phyloP scores from a whole-genome alignment of 1,140 invertebrate species.

The Pseudachorutes palmiensis region DNA sequence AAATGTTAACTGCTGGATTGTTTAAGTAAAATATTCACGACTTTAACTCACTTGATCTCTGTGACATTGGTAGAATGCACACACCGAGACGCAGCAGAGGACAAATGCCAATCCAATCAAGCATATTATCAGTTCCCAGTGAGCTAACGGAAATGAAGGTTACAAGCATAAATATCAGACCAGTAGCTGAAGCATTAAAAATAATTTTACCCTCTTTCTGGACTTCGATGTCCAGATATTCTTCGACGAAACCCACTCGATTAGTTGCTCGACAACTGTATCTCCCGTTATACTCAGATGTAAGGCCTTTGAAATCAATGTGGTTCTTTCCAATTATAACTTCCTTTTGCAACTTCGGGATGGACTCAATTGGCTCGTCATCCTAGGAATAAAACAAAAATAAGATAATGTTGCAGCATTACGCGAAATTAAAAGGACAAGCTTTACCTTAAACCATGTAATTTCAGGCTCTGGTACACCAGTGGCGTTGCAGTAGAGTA shows the following conservation, averaged over 20 bases:
- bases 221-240: conserved; percentile 43
- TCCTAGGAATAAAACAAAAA: conserved; percentile 20
- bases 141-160: conserved; percentile 27
- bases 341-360: conserved; percentile 11
- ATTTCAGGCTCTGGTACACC: conserved; percentile 41
- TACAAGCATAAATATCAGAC: conserved; percentile 15
- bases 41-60: conserved; percentile 3
- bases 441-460: conserved; percentile 41
- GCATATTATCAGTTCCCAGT: conserved; percentile 33
- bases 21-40: neutral
- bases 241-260: conserved; percentile 39
- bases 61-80: neutral
- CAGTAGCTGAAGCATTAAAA: conserved; percentile 3
- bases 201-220: conserved; percentile 22
- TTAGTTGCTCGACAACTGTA: conserved; percentile 38
- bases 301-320: conserved; percentile 19
- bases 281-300: conserved; percentile 28
- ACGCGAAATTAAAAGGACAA: too few species aligned
- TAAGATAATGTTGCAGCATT: too few species aligned
- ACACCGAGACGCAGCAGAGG: neutral
- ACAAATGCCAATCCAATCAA: neutral
- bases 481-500: conserved; percentile 36
- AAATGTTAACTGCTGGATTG: neutral
- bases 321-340: conserved; percentile 9
- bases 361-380: conserved; percentile 12